phyloP scores from a whole-genome alignment of 2,797 vertebrate species.

The Lithobates pipiens region DNA sequence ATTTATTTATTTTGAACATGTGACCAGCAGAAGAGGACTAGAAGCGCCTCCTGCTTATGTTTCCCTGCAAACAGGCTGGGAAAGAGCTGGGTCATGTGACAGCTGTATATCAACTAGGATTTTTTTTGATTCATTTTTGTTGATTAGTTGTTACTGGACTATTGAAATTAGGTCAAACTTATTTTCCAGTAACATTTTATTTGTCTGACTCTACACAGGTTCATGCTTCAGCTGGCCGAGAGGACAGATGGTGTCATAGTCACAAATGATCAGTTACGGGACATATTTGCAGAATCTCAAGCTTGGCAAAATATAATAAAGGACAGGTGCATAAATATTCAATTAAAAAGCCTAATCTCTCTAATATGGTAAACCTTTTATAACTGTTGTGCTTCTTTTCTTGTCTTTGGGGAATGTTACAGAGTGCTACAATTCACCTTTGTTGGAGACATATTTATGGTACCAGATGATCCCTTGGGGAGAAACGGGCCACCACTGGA shows the following conservation, averaged over 20 bases:
- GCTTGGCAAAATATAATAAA: constrained; percentile 88
- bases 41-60: too few species aligned
- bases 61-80: too few species aligned
- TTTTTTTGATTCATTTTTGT: neutral
- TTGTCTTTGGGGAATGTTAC: constrained; percentile 2
- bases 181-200: neutral
- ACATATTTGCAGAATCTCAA: constrained; percentile 82
- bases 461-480: constrained; percentile 89
- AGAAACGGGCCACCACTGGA: constrained; percentile 86
- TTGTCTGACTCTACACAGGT: constrained; percentile 69
- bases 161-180: neutral
- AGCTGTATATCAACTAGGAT: too few species aligned
- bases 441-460: constrained; percentile 89
- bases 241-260: constrained; percentile 85
- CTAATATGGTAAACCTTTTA: neutral
- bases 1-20: too few species aligned
- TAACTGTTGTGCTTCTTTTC: neutral
- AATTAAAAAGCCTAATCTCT: neutral
- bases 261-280: constrained; percentile 90
- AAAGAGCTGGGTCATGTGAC: too few species aligned
- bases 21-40: too few species aligned
- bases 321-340: constrained; percentile 78
- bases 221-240: constrained; percentile 85
- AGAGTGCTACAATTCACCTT: constrained; percentile 91
- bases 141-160: too few species aligned